Percentiles rank a stretch among this genome's conserved stretches.
Evolutionary conservation across 1,140 invertebrate species (phyloP).

Genomic region (Drosophila kanapiae): DNA sequence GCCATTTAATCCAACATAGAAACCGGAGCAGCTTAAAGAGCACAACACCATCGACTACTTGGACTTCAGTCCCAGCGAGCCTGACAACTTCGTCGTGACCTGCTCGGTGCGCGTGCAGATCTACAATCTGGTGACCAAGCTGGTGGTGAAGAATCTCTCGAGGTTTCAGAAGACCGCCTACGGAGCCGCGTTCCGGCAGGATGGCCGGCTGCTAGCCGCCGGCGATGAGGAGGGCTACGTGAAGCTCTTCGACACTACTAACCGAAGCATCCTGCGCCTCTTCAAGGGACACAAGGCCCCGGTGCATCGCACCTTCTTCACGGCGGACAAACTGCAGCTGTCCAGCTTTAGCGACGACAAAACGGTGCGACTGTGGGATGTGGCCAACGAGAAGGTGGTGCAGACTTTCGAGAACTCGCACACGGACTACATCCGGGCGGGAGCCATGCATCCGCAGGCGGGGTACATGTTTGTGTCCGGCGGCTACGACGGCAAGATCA

Average conservation of each 20-base stretch:
- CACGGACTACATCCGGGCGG: conserved; percentile 93
- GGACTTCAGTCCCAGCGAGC: conserved; percentile 94
- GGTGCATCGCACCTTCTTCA: conserved; percentile 94
- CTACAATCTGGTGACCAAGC: conserved; percentile 95
- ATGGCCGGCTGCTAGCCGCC: conserved; percentile 93
- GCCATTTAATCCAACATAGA: conserved; percentile 86
- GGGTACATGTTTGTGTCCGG: conserved; percentile 93
- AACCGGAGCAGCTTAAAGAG: conserved; percentile 95
- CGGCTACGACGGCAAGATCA: conserved; percentile 96
- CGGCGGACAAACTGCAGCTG: conserved; percentile 91
- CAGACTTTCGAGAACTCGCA: conserved; percentile 89
- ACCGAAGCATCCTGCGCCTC: conserved; percentile 90
- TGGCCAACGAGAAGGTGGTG: conserved; percentile 92
- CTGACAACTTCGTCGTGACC: conserved; percentile 95
- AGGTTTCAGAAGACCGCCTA: conserved; percentile 94
- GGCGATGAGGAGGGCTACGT: conserved; percentile 95
- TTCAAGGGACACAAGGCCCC: conserved; percentile 87
- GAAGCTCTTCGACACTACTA: conserved; percentile 94
- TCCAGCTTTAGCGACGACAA: conserved; percentile 98
- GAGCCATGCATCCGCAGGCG: conserved; percentile 91
- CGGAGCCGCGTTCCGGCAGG: conserved; percentile 93
- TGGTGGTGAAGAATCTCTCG: conserved; percentile 93
- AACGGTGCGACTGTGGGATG: conserved; percentile 95
- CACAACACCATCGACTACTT: conserved; percentile 96
- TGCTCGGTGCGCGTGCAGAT: conserved; percentile 96